Conservation (phyloP, 2,113 vertebrate genomes). For the Terrapene triunguis region DNA sequence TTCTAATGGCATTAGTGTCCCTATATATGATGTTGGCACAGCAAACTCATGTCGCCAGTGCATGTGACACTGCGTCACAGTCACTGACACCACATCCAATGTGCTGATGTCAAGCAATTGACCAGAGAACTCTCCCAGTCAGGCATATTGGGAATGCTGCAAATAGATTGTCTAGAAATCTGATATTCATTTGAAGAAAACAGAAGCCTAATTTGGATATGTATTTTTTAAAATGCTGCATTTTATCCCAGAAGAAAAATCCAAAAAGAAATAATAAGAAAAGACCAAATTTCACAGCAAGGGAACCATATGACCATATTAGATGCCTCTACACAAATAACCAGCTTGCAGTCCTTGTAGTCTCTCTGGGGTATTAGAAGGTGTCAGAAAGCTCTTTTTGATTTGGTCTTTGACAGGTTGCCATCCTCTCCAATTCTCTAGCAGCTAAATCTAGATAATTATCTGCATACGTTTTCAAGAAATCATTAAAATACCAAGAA, state of each 20-base stretch:
- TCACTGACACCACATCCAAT: neutral
- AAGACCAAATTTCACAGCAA: neutral
- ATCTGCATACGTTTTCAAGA: constrained; percentile 43
- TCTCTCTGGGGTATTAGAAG: neutral
- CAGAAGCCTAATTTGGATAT: neutral
- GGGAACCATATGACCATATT: neutral
- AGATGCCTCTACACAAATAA: neutral
- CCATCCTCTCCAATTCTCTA: constrained; percentile 47
- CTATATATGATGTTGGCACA: neutral
- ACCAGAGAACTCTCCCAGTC: neutral
- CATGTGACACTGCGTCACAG: rapidly evolving
- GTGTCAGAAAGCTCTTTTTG: constrained; percentile 37
- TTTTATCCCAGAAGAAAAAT: neutral
- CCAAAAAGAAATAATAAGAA: neutral
- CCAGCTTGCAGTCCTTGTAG: constrained; percentile 32
- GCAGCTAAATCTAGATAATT: constrained; percentile 50
- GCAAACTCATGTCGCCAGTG: neutral
- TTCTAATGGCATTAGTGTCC: neutral
- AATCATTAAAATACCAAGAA: constrained; percentile 42
- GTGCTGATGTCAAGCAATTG: neutral
- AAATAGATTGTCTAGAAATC: rapidly evolving
- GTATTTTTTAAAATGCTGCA: rapidly evolving
- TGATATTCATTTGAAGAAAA: rapidly evolving
- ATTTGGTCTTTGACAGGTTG: constrained; percentile 51
- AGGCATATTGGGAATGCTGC: rapidly evolving